A percentile compares a stretch with the other conserved stretches of the same genome.
phyloP scores from a whole-genome alignment of 2,113 vertebrate species.

The Ibidorhyncha struthersii region DNA sequence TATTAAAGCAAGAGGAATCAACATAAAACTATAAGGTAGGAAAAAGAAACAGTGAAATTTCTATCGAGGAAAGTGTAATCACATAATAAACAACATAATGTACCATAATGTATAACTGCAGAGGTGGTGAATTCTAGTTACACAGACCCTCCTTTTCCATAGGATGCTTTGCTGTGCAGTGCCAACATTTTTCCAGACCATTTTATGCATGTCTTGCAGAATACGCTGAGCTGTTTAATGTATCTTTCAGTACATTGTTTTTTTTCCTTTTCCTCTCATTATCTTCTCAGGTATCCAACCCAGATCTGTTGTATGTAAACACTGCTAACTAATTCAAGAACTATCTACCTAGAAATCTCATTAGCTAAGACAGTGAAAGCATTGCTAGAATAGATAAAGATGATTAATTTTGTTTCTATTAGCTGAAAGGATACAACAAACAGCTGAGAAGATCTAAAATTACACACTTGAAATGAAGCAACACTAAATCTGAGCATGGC shows the following conservation, averaged over 20 bases:
- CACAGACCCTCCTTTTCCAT: not conserved
- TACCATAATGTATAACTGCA: not conserved
- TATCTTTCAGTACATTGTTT: not conserved
- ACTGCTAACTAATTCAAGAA: not conserved
- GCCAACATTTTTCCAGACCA: not conserved
- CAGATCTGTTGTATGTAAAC: not conserved
- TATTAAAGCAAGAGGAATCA: not conserved
- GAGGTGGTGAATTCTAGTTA: not conserved
- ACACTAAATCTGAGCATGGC: not conserved
- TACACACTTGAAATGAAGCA: not conserved
- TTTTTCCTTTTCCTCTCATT: not conserved
- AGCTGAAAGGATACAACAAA: not conserved
- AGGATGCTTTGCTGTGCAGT: not conserved
- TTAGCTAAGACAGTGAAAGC: not conserved
- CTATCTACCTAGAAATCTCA: not conserved
- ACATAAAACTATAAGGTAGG: not conserved
- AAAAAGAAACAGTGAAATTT: not conserved
- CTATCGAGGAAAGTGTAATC: not conserved
- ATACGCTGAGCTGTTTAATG: not conserved
- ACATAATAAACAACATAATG: not conserved
- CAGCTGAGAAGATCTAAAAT: not conserved
- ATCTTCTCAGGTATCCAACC: not conserved
- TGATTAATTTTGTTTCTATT: not conserved
- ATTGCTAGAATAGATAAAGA: not conserved
- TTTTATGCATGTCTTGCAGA: not conserved